Evolutionary conservation across 2,888 invertebrate species (phyloP).

Genomic region (Lymantria dispar): DNA sequence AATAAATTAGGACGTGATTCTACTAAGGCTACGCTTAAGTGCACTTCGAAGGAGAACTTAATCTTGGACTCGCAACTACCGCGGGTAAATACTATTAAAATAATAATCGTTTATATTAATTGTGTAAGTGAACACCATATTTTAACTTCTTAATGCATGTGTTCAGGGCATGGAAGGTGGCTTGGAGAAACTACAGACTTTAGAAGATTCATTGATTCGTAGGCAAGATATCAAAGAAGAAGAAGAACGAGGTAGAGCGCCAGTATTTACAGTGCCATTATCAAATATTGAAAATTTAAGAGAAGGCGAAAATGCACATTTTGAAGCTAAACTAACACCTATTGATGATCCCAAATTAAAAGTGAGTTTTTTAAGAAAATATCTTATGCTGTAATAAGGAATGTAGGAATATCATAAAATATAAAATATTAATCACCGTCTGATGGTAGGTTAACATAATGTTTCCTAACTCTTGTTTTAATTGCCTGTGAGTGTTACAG

Average conservation of each 20-base stretch:
- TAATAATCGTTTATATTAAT: neutral
- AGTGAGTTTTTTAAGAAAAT: slow-evolving; percentile 48
- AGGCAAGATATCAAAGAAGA: slow-evolving; percentile 87
- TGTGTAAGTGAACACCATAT: neutral
- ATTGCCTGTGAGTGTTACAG: too few species aligned
- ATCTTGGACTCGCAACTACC: slow-evolving; percentile 96
- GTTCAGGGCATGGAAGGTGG: slow-evolving; percentile 95
- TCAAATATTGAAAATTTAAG: slow-evolving; percentile 93
- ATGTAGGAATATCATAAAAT: too few species aligned
- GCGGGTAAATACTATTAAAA: slow-evolving; percentile 82
- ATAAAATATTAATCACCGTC: too few species aligned
- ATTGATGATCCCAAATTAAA: slow-evolving; percentile 95
- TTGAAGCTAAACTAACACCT: slow-evolving; percentile 93
- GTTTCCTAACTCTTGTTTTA: too few species aligned
- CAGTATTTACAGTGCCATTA: slow-evolving; percentile 94
- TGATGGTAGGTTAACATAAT: too few species aligned
- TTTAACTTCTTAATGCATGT: neutral
- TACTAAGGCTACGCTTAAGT: slow-evolving; percentile 92
- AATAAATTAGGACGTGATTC: slow-evolving; percentile 95
- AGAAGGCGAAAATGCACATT: slow-evolving; percentile 96
- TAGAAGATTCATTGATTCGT: slow-evolving; percentile 94
- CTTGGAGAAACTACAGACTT: slow-evolving; percentile 94
- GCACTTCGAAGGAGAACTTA: slow-evolving; percentile 93
- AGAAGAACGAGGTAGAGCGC: slow-evolving; percentile 92
- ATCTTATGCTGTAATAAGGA: too few species aligned